phyloP scores from a whole-genome alignment of 2,113 vertebrate species.

The Psittacula cyanocephala region DNA sequence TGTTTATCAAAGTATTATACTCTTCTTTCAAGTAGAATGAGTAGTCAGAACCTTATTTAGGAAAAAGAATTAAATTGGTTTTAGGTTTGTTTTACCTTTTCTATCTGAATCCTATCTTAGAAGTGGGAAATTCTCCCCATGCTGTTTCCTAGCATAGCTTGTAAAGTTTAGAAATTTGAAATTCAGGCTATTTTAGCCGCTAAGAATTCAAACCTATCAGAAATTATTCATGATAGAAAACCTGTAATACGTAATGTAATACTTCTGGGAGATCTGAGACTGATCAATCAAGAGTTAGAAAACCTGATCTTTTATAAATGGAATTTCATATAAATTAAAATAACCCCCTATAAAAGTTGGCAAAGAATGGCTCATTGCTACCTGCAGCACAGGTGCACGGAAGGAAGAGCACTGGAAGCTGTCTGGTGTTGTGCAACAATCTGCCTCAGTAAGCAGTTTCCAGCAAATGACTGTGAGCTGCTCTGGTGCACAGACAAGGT shows the following conservation, averaged over 20 bases:
- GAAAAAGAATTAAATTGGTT: fast-evolving
- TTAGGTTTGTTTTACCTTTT: background rate
- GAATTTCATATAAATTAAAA: background rate
- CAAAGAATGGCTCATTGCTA: background rate
- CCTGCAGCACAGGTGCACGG: background rate
- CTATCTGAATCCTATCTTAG: background rate
- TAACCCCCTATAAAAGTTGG: background rate
- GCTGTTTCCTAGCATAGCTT: background rate
- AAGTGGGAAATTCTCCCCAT: background rate
- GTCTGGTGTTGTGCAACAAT: background rate
- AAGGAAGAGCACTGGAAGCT: background rate
- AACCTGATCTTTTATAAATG: background rate
- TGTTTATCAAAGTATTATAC: background rate
- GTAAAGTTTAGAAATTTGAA: background rate
- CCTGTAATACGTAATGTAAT: background rate
- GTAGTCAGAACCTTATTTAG: background rate
- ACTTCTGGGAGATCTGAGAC: background rate
- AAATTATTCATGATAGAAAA: background rate
- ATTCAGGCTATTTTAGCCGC: background rate
- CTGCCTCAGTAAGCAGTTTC: background rate
- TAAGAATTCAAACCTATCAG: background rate
- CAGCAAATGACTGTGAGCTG: background rate
- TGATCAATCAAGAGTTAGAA: background rate
- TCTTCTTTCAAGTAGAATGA: background rate
- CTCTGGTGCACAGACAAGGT: background rate